Percentiles rank a stretch among this genome's conserved stretches.
Evolutionary conservation across 2,888 invertebrate species (phyloP).

Genomic region (Coelinius sp.): DNA sequence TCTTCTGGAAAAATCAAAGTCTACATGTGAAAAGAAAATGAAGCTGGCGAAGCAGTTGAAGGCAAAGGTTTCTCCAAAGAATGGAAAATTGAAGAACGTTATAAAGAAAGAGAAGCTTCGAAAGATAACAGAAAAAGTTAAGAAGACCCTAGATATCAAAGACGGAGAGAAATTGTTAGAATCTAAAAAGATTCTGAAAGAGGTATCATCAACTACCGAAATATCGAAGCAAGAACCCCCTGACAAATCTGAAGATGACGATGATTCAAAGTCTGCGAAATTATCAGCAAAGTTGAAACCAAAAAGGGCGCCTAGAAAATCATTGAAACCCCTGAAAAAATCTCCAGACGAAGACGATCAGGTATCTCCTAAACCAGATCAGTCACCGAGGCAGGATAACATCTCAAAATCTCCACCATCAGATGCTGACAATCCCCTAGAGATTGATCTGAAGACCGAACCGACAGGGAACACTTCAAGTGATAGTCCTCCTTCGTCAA

Average conservation of each 20-base stretch:
- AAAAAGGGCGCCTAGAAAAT: conserved; percentile 50
- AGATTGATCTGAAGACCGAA: conserved; percentile 57
- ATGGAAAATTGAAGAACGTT: conserved; percentile 53
- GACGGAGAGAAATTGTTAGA: conserved; percentile 34
- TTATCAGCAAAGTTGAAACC: conserved; percentile 55
- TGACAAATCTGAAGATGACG: conserved; percentile 57
- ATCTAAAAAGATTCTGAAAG: conserved; percentile 46
- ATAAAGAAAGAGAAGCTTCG: conserved; percentile 62
- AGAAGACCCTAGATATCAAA: conserved; percentile 54
- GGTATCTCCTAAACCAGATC: conserved; percentile 6
- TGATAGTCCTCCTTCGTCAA: conserved; percentile 44
- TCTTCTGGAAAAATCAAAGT: conserved; percentile 48
- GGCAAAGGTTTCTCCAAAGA: conserved; percentile 60
- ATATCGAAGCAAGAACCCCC: conserved; percentile 62
- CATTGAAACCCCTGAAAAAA: conserved; percentile 56
- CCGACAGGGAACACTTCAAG: conserved; percentile 41
- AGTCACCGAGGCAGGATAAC: conserved; percentile 50
- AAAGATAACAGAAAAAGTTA: conserved; percentile 58
- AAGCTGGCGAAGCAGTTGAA: conserved; percentile 65
- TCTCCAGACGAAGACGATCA: conserved; percentile 49
- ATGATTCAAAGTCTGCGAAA: conserved; percentile 41
- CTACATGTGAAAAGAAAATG: conserved; percentile 59
- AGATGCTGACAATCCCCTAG: conserved; percentile 49
- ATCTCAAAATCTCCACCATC: conserved; percentile 45
- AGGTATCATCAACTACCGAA: conserved; percentile 37